Conservation (phyloP, 2,797 vertebrate genomes). For the Gymnoscopelus braueri region DNA sequence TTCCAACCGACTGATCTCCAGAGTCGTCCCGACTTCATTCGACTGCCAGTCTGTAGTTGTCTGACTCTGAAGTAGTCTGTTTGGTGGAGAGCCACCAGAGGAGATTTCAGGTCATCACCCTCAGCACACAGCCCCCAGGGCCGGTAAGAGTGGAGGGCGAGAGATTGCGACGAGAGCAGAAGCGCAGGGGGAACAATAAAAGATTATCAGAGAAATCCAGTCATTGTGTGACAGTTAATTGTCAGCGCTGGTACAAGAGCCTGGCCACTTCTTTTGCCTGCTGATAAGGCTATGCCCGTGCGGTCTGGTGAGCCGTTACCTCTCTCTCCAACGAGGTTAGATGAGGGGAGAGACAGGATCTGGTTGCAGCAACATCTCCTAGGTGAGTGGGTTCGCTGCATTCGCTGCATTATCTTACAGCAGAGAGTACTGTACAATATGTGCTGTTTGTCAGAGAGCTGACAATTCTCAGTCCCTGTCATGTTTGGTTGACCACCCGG, state of each 20-base stretch:
- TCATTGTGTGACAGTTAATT: slow-evolving; percentile 79
- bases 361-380: slow-evolving; percentile 66
- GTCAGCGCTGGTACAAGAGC: slow-evolving; percentile 65
- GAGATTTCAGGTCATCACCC: slow-evolving; percentile 69
- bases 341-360: slow-evolving; percentile 57
- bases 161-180: slow-evolving; percentile 54
- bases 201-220: slow-evolving; percentile 82
- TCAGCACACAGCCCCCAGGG: slow-evolving; percentile 45
- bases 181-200: slow-evolving; percentile 63
- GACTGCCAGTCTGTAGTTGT: no score
- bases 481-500: neutral
- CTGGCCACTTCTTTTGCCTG: slow-evolving; percentile 71
- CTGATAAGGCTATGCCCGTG: slow-evolving; percentile 75
- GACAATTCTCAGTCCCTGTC: neutral
- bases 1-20: no score
- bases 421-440: slow-evolving; percentile 21
- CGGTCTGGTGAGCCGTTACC: slow-evolving; percentile 67
- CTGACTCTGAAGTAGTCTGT: no score
- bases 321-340: slow-evolving; percentile 55
- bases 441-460: slow-evolving; percentile 26
- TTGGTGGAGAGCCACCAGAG: neutral
- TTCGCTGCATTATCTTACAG: slow-evolving; percentile 44
- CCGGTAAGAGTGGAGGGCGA: slow-evolving; percentile 23
- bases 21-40: no score
- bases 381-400: slow-evolving; percentile 48